Percentiles rank a stretch among this genome's conserved stretches.
phyloP scores from a whole-genome alignment of 2,113 vertebrate genomes.

The Lagopus leucura region DNA sequence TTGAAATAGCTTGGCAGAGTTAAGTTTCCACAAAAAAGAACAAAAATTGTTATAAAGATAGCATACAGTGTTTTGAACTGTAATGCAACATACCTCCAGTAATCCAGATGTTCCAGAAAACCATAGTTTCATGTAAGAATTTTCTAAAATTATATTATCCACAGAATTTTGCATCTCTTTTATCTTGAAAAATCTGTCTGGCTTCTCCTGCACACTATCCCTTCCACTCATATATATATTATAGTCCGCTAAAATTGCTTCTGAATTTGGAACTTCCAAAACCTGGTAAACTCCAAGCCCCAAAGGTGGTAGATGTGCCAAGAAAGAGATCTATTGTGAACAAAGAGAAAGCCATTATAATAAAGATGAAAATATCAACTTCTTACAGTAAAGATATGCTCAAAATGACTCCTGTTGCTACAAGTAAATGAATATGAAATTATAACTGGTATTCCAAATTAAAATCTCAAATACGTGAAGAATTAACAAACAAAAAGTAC shows the following conservation, averaged over 20 bases:
- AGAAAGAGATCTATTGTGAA: conserved; percentile 84
- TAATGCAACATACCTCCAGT: conserved; percentile 82
- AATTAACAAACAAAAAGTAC: neutral
- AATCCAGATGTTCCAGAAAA: conserved; percentile 84
- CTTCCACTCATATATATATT: conserved; percentile 66
- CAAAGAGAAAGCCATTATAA: neutral
- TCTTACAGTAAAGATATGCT: neutral
- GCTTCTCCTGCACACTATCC: conserved; percentile 23
- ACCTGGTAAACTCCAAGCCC: conserved; percentile 86
- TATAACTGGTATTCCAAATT: neutral
- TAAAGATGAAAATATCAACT: neutral
- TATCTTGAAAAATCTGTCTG: conserved; percentile 80
- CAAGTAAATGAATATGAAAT: neutral
- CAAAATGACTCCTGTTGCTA: neutral
- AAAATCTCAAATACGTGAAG: neutral
- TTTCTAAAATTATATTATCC: conserved; percentile 82
- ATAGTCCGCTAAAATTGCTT: conserved; percentile 79
- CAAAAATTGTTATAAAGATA: neutral
- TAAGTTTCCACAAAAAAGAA: neutral
- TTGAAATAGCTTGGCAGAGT: neutral
- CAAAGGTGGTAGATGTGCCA: conserved; percentile 84
- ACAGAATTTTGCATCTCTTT: conserved; percentile 62
- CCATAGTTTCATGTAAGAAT: conserved; percentile 83
- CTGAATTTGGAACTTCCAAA: conserved; percentile 71
- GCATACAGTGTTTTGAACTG: neutral